These are phyloP conservation scores for Crenichthys baileyi DNA, from an alignment of 2,797 vertebrate genomes.

Conservation along the genomic window DNA sequence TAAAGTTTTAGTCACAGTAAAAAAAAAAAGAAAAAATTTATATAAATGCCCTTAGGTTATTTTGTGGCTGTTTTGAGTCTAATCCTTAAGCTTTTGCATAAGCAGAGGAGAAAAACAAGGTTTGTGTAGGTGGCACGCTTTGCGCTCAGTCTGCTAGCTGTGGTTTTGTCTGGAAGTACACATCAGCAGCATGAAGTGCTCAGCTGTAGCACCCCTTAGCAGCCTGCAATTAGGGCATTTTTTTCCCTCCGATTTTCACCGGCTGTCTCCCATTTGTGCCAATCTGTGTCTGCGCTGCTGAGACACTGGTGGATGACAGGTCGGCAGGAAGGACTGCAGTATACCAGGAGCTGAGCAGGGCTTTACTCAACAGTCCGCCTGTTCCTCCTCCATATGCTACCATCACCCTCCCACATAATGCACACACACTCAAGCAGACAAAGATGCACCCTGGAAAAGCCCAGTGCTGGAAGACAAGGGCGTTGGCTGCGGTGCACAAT, in stretches of 20 bases:
- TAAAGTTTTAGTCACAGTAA: not conserved
- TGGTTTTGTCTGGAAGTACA: slow-evolving; percentile 5
- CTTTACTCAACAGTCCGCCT: slow-evolving; percentile 58
- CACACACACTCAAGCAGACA: slow-evolving; percentile 9
- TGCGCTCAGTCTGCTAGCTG: slow-evolving; percentile 13
- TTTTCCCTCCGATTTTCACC: not conserved
- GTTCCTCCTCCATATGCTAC: slow-evolving; percentile 65
- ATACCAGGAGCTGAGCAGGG: slow-evolving; percentile 61
- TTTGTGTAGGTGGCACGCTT: slow-evolving; percentile 8
- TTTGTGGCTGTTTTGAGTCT: not conserved
- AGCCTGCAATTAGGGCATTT: slow-evolving; percentile 19
- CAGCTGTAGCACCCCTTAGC: slow-evolving; percentile 26
- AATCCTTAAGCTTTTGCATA: not conserved
- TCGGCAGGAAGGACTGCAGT: slow-evolving; percentile 75
- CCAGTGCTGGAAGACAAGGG: slow-evolving; percentile 58
- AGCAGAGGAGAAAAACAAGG: not conserved
- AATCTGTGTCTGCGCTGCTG: slow-evolving; percentile 41
- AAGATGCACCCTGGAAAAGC: slow-evolving; percentile 32
- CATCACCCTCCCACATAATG: slow-evolving; percentile 44
- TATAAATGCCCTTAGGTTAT: not conserved
- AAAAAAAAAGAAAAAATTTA: not conserved
- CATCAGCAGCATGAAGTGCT: slow-evolving; percentile 17
- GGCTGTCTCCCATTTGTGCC: slow-evolving; percentile 4
- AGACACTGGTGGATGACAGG: slow-evolving; percentile 63
- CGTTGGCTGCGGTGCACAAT: slow-evolving; percentile 54